Evolutionary conservation across 2,113 vertebrate genomes (phyloP).

Genomic region (Cryptotis parvus): DNA sequence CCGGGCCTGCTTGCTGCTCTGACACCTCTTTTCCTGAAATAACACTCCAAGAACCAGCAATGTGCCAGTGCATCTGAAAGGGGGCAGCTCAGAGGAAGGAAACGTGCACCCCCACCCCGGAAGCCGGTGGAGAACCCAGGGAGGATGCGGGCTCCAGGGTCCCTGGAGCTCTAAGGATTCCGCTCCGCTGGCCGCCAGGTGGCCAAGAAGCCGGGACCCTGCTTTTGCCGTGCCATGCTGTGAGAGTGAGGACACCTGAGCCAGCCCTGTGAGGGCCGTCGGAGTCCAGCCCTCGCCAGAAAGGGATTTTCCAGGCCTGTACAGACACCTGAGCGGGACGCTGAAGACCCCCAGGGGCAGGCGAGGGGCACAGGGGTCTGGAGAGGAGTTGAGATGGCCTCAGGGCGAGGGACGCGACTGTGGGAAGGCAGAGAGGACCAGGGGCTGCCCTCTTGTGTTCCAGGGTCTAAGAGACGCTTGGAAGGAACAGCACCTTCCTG

Average conservation of each 20-base stretch:
- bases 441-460: not conserved
- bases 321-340: not conserved
- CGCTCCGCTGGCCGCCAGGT: no score
- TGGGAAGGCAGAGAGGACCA: not conserved
- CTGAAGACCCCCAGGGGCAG: not conserved
- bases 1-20: not conserved
- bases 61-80: not conserved
- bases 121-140: no score
- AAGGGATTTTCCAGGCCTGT: not conserved
- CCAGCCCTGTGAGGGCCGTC: no score
- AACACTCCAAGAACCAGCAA: not conserved
- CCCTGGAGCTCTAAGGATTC: no score
- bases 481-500: no score
- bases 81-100: no score
- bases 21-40: no score
- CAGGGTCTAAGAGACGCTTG: no score
- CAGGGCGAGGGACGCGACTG: not conserved
- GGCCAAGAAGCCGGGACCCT: no score
- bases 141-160: no score
- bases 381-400: not conserved
- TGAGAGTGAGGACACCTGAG: no score
- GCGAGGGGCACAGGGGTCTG: not conserved
- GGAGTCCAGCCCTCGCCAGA: not conserved
- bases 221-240: no score
- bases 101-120: not conserved